Evolutionary conservation across 2,113 vertebrate genomes (phyloP).

Genomic region (Atlantisia rogersi): DNA sequence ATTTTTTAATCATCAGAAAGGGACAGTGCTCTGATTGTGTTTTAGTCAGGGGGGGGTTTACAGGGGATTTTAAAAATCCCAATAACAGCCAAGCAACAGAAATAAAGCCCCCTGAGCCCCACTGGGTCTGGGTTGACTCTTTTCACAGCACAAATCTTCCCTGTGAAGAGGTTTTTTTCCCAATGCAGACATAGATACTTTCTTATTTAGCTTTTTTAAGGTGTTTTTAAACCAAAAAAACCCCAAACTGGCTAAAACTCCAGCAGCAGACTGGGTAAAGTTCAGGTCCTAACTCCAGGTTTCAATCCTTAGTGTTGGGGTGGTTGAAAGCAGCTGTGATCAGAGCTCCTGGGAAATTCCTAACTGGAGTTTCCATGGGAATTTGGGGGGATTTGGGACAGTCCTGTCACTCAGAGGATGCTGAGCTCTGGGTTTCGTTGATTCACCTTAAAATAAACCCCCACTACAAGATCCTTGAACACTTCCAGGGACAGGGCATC

Average conservation of each 20-base stretch:
- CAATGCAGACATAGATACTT: background rate
- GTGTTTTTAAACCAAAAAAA: background rate
- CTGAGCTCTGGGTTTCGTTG: background rate
- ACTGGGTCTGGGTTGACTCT: background rate
- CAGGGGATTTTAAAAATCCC: constrained; percentile 3
- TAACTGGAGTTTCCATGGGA: background rate
- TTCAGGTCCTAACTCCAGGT: background rate
- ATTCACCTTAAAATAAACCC: background rate
- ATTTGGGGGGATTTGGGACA: background rate
- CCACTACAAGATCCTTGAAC: too few relatives aligned
- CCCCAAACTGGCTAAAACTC: background rate
- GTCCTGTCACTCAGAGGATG: fast-evolving
- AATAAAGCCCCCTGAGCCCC: too few relatives aligned
- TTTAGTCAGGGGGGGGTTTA: background rate
- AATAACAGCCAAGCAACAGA: background rate
- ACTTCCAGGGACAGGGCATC: too few relatives aligned
- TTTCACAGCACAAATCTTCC: background rate
- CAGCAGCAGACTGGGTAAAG: background rate
- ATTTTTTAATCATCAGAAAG: background rate
- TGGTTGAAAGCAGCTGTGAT: background rate
- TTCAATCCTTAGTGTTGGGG: background rate
- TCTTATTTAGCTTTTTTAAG: background rate
- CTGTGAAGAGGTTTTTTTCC: background rate
- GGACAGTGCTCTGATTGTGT: background rate
- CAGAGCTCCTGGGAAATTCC: fast-evolving